Evolutionary conservation across 2,888 invertebrate species (phyloP).

Genomic region (Phyto melanocephala): DNA sequence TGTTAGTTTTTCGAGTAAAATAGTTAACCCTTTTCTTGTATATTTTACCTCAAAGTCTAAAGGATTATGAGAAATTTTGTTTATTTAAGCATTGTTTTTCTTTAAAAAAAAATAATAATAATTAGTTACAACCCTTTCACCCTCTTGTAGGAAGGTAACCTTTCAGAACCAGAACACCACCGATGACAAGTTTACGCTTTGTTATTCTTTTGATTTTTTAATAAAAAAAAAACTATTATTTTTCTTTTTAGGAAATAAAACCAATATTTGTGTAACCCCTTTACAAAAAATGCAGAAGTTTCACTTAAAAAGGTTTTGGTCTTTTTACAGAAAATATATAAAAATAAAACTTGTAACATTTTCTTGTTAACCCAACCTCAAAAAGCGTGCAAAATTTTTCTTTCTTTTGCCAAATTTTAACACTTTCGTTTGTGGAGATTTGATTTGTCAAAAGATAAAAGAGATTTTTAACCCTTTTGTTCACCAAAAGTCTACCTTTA

Average conservation of each 20-base stretch:
- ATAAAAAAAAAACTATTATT: background rate
- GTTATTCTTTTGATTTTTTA: background rate
- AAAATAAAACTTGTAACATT: background rate
- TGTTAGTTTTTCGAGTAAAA: background rate
- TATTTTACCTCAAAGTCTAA: background rate
- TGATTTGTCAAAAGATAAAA: too few relatives aligned
- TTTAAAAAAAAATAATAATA: too few relatives aligned
- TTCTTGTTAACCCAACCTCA: background rate
- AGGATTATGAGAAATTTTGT: background rate
- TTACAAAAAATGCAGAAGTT: background rate
- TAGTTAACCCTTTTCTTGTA: background rate
- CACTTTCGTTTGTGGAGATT: background rate
- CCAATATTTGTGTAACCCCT: conserved; percentile 8
- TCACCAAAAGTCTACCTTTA: background rate
- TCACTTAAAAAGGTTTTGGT: background rate
- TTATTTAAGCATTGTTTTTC: background rate
- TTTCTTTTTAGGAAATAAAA: background rate
- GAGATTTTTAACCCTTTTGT: background rate
- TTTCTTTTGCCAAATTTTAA: background rate
- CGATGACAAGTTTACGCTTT: background rate
- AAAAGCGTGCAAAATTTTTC: conserved; percentile 43
- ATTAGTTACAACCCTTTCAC: background rate
- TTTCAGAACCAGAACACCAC: background rate
- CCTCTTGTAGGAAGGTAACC: background rate
- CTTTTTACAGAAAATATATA: background rate